phyloP scores from a whole-genome alignment of 2,797 vertebrate genomes.

The Hoplostethus atlanticus region DNA sequence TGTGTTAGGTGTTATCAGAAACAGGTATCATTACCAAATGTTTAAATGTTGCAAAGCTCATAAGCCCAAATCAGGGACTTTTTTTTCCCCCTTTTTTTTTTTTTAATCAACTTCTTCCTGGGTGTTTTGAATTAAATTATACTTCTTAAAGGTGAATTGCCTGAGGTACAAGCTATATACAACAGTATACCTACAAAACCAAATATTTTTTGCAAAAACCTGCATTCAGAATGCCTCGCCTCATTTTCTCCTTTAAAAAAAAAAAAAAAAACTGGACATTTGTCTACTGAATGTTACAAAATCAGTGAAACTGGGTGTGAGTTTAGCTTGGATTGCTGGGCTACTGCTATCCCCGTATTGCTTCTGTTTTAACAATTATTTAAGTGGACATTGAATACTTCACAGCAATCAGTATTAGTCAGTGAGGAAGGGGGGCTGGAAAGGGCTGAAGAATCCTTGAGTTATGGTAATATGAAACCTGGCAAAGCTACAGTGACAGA shows the following conservation, averaged over 20 bases:
- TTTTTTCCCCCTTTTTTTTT: not conserved
- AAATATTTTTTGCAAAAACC: no score
- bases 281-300: not conserved
- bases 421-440: slow-evolving; percentile 46
- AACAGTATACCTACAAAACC: no score
- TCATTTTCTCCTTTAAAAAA: no score
- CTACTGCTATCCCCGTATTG: slow-evolving; percentile 13
- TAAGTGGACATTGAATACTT: slow-evolving; percentile 19
- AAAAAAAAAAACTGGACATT: not conserved
- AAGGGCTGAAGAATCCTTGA: slow-evolving; percentile 75
- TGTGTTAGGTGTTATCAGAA: not conserved
- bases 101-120: no score
- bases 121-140: not conserved
- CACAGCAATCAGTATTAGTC: slow-evolving; percentile 47
- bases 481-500: not conserved
- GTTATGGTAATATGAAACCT: slow-evolving; percentile 50
- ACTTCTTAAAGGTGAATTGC: not conserved
- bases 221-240: no score
- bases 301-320: not conserved
- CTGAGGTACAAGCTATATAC: not conserved
- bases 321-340: slow-evolving; percentile 17
- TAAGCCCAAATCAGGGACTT: no score
- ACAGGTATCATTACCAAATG: slow-evolving; percentile 26
- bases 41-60: no score
- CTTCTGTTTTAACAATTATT: slow-evolving; percentile 35